These are phyloP conservation scores for Coelinius sp. DNA, from an alignment of 2,888 invertebrate genomes.

Conservation along the genomic window DNA sequence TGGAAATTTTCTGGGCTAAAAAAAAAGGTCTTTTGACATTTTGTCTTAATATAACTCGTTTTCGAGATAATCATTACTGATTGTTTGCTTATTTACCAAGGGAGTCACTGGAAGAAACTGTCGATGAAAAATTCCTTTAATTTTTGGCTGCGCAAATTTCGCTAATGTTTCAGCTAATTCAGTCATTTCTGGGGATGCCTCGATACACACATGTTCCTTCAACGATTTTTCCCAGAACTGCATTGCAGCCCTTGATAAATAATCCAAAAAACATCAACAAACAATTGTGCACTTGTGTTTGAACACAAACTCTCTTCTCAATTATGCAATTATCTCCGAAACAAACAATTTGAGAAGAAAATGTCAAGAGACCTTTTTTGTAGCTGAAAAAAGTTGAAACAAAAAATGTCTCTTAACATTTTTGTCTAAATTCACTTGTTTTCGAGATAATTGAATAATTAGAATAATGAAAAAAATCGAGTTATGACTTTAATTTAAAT, in stretches of 20 bases:
- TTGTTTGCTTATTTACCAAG: slow-evolving; percentile 72
- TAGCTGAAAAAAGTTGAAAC: neutral
- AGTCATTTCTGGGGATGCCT: slow-evolving; percentile 86
- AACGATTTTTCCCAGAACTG: slow-evolving; percentile 80
- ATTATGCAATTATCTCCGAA: no score
- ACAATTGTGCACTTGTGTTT: neutral
- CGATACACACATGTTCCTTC: slow-evolving; percentile 89
- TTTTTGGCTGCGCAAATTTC: slow-evolving; percentile 74
- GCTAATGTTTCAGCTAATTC: slow-evolving; percentile 83
- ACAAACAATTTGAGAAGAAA: no score
- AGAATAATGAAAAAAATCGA: neutral
- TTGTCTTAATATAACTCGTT: no score
- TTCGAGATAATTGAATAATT: no score
- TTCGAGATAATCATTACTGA: no score
- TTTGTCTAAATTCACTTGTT: no score
- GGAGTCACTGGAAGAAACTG: slow-evolving; percentile 84
- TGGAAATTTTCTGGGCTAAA: no score
- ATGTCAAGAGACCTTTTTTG: no score
- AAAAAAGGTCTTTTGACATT: no score
- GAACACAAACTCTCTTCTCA: neutral
- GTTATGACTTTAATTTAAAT: neutral
- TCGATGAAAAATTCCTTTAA: slow-evolving; percentile 78
- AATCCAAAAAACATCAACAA: slow-evolving; percentile 22
- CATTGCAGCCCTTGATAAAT: slow-evolving; percentile 78
- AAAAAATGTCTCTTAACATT: no score